These are phyloP conservation scores for Formicarius rufipectus DNA, from an alignment of 2,113 vertebrate species.

Conservation along the genomic window DNA sequence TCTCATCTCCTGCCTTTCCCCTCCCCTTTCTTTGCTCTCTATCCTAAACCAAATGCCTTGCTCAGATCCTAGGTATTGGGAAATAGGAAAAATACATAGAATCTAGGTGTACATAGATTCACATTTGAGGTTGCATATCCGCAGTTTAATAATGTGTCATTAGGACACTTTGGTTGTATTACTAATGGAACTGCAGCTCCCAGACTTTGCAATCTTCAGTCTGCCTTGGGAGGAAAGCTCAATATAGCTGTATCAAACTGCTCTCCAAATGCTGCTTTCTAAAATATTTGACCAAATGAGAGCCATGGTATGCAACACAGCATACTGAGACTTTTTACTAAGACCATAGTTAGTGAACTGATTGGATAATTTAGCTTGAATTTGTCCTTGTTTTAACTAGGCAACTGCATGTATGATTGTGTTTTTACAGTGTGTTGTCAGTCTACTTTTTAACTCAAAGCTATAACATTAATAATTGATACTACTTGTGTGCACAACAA, in stretches of 20 bases:
- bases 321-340: not conserved
- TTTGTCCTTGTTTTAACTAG: not conserved
- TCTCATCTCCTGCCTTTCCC: not conserved
- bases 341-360: not conserved
- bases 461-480: not conserved
- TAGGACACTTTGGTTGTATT: not conserved
- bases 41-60: not conserved
- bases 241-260: not conserved
- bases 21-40: not conserved
- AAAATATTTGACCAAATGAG: not conserved
- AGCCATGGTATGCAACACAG: not conserved
- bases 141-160: not conserved
- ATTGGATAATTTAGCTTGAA: not conserved
- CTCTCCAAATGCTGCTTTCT: not conserved
- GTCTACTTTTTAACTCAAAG: not conserved
- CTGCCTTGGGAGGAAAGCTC: not conserved
- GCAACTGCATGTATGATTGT: not conserved
- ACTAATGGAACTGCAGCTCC: not conserved
- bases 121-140: fast-evolving
- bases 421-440: not conserved
- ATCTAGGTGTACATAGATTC: not conserved
- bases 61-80: not conserved
- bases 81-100: not conserved
- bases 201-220: not conserved
- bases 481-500: not conserved